phyloP scores from a whole-genome alignment of 2,113 vertebrate species.

The Cepphus grylle region DNA sequence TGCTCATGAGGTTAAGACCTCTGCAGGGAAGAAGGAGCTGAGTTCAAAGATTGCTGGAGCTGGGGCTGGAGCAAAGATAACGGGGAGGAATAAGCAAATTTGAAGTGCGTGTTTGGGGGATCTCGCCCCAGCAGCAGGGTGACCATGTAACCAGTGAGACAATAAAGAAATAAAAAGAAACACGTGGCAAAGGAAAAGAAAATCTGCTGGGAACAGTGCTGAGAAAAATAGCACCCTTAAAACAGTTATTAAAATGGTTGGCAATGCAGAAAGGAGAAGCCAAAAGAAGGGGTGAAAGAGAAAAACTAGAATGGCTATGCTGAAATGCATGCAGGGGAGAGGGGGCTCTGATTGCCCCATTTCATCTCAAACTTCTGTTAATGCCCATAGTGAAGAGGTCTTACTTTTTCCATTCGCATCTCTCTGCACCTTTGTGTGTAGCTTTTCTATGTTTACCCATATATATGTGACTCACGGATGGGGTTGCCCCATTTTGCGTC shows the following conservation, averaged over 20 bases:
- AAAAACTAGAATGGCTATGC: background rate
- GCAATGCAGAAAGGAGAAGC: background rate
- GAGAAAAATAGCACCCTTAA: background rate
- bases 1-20: background rate
- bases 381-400: background rate
- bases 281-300: background rate
- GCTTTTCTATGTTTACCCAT: background rate
- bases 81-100: background rate
- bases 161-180: background rate
- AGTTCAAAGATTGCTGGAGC: background rate
- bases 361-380: background rate
- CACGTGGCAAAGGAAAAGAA: background rate
- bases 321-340: background rate
- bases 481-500: background rate
- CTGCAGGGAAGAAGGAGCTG: background rate
- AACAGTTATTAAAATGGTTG: background rate
- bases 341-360: background rate
- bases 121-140: background rate
- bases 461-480: background rate
- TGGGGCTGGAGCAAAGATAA: background rate
- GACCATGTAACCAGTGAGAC: background rate
- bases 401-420: background rate
- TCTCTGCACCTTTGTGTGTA: background rate
- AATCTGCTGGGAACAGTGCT: background rate
- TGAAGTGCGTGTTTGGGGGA: background rate